Evolutionary conservation across 2,797 vertebrate species (phyloP), one percentile per base, ranked within the genome.

Genomic region (Macropodus opercularis): DNA sequence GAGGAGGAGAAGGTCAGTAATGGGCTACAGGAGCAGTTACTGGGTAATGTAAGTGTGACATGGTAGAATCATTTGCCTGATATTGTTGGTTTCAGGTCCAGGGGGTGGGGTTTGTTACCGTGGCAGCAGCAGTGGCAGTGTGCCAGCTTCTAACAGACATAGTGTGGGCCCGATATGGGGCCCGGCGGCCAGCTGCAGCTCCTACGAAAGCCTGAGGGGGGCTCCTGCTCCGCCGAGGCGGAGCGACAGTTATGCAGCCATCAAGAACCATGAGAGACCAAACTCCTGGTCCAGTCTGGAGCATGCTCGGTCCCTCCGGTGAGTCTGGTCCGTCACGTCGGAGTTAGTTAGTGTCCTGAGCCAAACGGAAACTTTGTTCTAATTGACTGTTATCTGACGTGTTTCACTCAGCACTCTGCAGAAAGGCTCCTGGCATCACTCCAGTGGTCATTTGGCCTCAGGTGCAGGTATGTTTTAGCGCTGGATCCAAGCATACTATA

Each of bases 181-280:
- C 74, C 86, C 72, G 0, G 81, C 91, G 29, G 83, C 86, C 1
- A 87, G 82, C 22, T 86, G 80, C 48, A 86, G 84, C 71, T 90
- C 93, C 34, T 89, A 63, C 0, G 95, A 96, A 54, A 82, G 78
- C 41, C 90, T 92, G 69, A 92, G 79, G 61, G 93, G 92, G 1
- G 94, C 86, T 0, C 96, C 95, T 0, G 84, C 94, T 49, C 96
- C 96, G 6, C 96, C 96, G 0, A 36, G 92, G 19, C 95, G 96
- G 69, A 98, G 95, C 0, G 97, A 98, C 85, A 98, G 96, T 80
- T 99, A 95, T 0, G 88, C 92, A 0, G 95, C 93, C 62, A 94
- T 89, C 72, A 92, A 91, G 72, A 94, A 95, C 73, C 95, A 96
- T 0, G 89, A 90, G 15, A 93, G 94, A 39, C 95, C 96, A 0